A percentile compares a stretch with the other conserved stretches of the same genome.
Conservation (phyloP, 92 coral and sea anemone genomes). For the Muricea muricata region DNA sequence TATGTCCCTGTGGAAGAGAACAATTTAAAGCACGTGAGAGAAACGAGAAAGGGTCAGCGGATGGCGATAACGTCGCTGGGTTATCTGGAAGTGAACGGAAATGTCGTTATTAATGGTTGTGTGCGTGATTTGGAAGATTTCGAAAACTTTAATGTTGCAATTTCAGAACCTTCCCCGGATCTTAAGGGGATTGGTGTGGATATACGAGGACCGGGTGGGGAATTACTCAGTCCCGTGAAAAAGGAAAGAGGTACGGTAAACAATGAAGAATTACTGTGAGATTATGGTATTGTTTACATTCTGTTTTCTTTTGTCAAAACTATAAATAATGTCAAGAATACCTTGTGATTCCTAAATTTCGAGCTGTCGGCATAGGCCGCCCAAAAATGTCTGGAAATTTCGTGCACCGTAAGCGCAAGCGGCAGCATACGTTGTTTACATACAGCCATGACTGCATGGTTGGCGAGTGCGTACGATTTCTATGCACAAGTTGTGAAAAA, state of each 20-base stretch:
- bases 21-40: slow-evolving; percentile 75
- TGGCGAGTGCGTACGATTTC: too few relatives aligned
- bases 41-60: slow-evolving; percentile 72
- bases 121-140: slow-evolving; percentile 12
- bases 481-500: too few relatives aligned
- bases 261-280: not conserved
- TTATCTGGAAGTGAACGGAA: slow-evolving; percentile 29
- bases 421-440: too few relatives aligned
- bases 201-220: slow-evolving; percentile 39
- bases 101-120: slow-evolving; percentile 33
- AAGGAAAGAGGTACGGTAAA: slow-evolving; percentile 16
- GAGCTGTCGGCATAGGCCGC: too few relatives aligned
- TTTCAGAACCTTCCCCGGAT: not conserved
- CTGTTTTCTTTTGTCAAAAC: too few relatives aligned
- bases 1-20: slow-evolving; percentile 80
- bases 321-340: too few relatives aligned
- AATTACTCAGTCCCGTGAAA: slow-evolving; percentile 16
- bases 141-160: not conserved
- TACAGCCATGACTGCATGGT: too few relatives aligned
- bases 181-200: slow-evolving; percentile 30
- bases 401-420: too few relatives aligned
- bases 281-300: not conserved
- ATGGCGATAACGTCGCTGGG: slow-evolving; percentile 39
- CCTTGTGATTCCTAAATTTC: too few relatives aligned
- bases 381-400: too few relatives aligned